Evolutionary conservation across 2,797 vertebrate genomes (phyloP).

Genomic region (Cuniculus paca): DNA sequence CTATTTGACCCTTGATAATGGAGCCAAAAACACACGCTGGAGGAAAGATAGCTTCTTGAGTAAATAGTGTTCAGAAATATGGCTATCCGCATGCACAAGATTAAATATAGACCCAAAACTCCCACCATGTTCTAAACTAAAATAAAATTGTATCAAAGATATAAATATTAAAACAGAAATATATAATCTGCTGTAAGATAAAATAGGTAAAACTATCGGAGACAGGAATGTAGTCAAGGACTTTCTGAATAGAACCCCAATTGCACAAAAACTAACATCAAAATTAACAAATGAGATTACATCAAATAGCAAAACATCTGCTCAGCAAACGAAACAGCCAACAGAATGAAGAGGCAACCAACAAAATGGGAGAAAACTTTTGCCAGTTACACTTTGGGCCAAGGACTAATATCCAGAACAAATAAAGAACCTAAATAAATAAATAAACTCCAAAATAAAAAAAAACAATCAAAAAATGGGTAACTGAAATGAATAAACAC

Average conservation of each 20-base stretch:
- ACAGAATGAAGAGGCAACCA: not conserved
- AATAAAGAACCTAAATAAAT: not conserved
- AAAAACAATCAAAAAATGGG: not conserved
- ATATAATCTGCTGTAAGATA: not conserved
- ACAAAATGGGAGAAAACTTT: not conserved
- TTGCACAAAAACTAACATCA: not conserved
- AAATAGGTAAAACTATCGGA: not conserved
- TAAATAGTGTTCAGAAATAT: not conserved
- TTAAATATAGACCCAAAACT: not conserved
- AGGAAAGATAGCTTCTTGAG: not conserved
- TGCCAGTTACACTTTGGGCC: not conserved
- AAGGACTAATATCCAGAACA: not conserved
- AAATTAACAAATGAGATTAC: not conserved
- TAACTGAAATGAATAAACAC: not conserved
- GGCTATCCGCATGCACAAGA: not conserved
- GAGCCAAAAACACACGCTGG: not conserved
- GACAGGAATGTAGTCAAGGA: not conserved
- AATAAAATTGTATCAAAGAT: not conserved
- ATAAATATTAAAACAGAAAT: not conserved
- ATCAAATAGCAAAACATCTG: not conserved
- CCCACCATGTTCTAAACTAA: not conserved
- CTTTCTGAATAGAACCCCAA: not conserved
- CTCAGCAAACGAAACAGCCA: not conserved
- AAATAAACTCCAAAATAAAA: not conserved
- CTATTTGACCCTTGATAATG: not conserved